Conservation (phyloP, 2,113 vertebrate species). For the Lycaon pictus region DNA sequence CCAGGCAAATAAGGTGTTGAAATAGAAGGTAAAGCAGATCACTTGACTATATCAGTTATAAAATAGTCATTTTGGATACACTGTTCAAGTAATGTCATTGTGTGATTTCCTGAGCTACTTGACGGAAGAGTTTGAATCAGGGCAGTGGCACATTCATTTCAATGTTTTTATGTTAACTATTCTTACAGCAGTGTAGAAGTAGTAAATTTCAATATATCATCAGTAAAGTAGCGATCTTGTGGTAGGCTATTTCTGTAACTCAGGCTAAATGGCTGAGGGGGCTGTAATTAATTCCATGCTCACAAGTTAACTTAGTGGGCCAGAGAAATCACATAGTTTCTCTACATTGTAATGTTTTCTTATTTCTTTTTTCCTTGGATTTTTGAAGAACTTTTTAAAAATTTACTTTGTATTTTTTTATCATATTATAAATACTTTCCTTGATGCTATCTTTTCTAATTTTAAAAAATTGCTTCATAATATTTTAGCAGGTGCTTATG, state of each 20-base stretch:
- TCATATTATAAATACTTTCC: background rate
- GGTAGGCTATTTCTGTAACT: background rate
- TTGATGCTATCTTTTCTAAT: constrained; percentile 33
- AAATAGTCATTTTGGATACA: background rate
- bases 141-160: background rate
- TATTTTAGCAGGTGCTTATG: constrained; percentile 29
- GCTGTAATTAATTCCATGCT: background rate
- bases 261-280: background rate
- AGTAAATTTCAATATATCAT: background rate
- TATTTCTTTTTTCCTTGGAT: background rate
- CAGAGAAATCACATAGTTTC: background rate
- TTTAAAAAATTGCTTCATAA: constrained; percentile 31
- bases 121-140: constrained; percentile 20
- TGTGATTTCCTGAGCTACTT: background rate
- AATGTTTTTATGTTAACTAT: background rate
- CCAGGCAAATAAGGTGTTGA: background rate
- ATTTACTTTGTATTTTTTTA: constrained; percentile 19
- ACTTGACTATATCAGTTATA: background rate
- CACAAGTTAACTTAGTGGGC: background rate
- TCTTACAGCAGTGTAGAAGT: background rate
- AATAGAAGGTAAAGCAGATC: background rate
- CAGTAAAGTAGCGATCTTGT: background rate
- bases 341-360: background rate
- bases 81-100: background rate
- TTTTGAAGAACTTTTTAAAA: background rate